Percentiles rank a stretch among this genome's conserved stretches.
phyloP scores from a whole-genome alignment of 2,113 vertebrate genomes.

The Anolis sagrei region DNA sequence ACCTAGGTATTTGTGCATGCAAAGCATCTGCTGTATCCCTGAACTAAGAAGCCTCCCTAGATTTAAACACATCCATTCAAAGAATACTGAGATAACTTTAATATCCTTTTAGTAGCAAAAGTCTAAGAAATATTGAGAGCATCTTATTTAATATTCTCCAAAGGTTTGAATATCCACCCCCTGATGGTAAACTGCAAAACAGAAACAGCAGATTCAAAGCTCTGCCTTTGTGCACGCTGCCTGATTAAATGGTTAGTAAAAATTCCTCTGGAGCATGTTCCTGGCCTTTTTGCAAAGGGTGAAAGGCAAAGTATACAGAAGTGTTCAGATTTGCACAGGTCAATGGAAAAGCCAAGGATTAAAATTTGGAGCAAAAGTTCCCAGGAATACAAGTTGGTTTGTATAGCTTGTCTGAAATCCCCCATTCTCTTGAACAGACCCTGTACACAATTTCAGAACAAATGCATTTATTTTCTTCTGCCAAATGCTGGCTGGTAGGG shows the following conservation, averaged over 20 bases:
- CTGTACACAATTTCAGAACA: neutral
- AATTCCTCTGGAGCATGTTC: slow-evolving; percentile 2
- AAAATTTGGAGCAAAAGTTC: neutral
- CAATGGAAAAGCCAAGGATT: slow-evolving; percentile 22
- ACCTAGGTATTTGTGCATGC: too few species aligned
- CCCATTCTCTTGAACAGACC: neutral
- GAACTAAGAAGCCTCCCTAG: too few species aligned
- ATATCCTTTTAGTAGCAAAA: neutral
- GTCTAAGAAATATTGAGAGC: neutral
- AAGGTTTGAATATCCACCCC: neutral
- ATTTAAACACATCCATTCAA: too few species aligned
- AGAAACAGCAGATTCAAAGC: fast-evolving
- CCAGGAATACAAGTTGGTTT: neutral
- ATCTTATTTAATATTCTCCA: too few species aligned
- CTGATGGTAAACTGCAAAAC: neutral
- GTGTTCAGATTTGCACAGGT: slow-evolving; percentile 19
- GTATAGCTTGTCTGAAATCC: neutral
- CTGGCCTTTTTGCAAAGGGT: slow-evolving; percentile 7
- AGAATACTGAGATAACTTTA: neutral
- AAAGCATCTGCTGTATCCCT: too few species aligned
- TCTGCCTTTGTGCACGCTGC: neutral
- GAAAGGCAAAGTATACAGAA: slow-evolving; percentile 21
- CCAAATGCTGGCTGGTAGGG: neutral
- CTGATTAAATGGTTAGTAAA: slow-evolving; percentile 27
- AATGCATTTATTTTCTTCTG: neutral